These are phyloP conservation scores for Apamea sordens DNA, from an alignment of 2,888 invertebrate species.

Conservation along the genomic window DNA sequence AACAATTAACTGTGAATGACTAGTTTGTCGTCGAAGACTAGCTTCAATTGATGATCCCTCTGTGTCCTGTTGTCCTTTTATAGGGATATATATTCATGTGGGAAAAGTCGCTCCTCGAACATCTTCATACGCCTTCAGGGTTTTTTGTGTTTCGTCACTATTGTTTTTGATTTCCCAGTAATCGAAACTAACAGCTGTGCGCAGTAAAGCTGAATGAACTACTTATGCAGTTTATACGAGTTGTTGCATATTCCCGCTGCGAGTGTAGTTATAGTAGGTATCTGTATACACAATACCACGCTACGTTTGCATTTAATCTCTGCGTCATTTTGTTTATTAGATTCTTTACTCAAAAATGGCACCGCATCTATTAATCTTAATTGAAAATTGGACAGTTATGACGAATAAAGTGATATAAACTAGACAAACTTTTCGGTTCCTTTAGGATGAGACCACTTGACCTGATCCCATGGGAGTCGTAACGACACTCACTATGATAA, in stretches of 20 bases:
- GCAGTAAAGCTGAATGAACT: neutral
- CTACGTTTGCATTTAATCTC: too few relatives aligned
- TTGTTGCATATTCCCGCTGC: neutral
- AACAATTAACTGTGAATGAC: constrained; percentile 5
- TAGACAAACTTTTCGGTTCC: neutral
- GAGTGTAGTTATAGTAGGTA: neutral
- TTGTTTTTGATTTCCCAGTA: constrained; percentile 14
- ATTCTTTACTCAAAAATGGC: neutral
- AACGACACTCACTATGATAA: constrained; percentile 15
- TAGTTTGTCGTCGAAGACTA: neutral
- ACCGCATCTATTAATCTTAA: neutral
- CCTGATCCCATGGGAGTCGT: neutral
- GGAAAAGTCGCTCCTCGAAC: constrained; percentile 1
- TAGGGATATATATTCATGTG: constrained; percentile 4
- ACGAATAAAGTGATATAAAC: neutral
- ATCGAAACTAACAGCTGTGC: neutral
- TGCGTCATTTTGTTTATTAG: neutral
- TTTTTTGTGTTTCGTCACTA: constrained; percentile 34
- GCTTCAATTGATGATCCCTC: constrained; percentile 7
- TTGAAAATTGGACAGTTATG: neutral
- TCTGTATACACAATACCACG: too few relatives aligned
- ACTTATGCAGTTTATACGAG: neutral
- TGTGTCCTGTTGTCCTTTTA: constrained; percentile 6
- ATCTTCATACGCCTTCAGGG: constrained; percentile 14
- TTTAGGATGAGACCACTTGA: neutral